A percentile compares a stretch with the other conserved stretches of the same genome.
Conservation (phyloP, 1,140 invertebrate genomes). For the Linepithema humile region DNA sequence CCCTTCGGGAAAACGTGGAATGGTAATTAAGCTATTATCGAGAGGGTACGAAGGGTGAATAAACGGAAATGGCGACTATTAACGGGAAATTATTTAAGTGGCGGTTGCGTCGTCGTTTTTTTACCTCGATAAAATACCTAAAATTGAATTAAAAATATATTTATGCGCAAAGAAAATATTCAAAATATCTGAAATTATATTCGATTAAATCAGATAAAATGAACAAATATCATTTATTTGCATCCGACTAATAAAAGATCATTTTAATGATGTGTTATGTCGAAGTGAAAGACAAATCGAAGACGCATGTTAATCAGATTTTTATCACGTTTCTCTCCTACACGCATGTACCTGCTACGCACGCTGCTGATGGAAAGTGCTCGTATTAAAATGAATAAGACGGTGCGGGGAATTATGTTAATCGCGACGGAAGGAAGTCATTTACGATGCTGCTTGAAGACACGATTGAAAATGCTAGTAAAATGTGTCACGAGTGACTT, state of each 20-base stretch:
- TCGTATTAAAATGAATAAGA: slow-evolving; percentile 33
- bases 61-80: slow-evolving; percentile 46
- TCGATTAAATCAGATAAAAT: neutral
- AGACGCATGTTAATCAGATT: neutral
- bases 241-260: slow-evolving; percentile 21
- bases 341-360: neutral
- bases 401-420: slow-evolving; percentile 48
- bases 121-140: neutral
- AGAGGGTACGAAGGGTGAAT: neutral
- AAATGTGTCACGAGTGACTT: slow-evolving; percentile 10
- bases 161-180: neutral
- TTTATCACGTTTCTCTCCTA: neutral
- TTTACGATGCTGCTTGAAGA: slow-evolving; percentile 38
- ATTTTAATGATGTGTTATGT: neutral
- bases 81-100: slow-evolving; percentile 55
- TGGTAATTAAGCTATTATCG: slow-evolving; percentile 52
- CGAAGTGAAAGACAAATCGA: neutral
- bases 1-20: slow-evolving; percentile 22
- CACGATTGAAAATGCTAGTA: slow-evolving; percentile 34
- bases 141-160: neutral
- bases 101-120: neutral
- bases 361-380: too few relatives aligned
- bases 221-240: neutral
- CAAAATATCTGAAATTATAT: neutral
- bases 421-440: slow-evolving; percentile 41